phyloP scores from a whole-genome alignment of 2,888 invertebrate genomes.

The Dexiosoma caninum region DNA sequence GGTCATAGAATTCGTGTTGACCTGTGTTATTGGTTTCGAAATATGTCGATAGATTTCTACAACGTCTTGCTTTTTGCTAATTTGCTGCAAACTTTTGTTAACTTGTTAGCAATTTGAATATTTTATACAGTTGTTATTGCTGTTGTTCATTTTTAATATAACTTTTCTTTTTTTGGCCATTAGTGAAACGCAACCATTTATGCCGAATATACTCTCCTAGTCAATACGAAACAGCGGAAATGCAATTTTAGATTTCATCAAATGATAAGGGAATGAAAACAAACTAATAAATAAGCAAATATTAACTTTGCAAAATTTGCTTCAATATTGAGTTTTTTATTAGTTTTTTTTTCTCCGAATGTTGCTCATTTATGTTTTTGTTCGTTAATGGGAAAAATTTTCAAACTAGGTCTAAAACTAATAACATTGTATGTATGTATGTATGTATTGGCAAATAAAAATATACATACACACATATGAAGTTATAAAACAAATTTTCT shows the following conservation, averaged over 20 bases:
- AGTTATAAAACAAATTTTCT: not conserved
- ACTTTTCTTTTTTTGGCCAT: constrained; percentile 30
- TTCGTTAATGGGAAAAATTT: constrained; percentile 11
- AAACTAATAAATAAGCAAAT: constrained; percentile 52
- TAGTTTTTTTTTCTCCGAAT: not conserved
- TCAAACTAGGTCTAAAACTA: constrained; percentile 44
- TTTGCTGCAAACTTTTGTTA: constrained; percentile 14
- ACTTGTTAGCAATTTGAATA: constrained; percentile 42
- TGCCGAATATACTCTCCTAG: not conserved
- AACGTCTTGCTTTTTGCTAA: constrained; percentile 5
- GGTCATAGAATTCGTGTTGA: too few relatives aligned
- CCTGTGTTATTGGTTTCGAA: too few relatives aligned
- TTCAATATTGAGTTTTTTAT: constrained; percentile 12
- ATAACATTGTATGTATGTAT: not conserved
- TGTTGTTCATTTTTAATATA: constrained; percentile 17
- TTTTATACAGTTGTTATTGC: not conserved
- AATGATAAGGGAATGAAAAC: constrained; percentile 63
- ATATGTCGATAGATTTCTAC: not conserved
- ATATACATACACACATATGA: too few relatives aligned
- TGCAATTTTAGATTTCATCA: constrained; percentile 68
- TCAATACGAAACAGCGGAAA: constrained; percentile 47
- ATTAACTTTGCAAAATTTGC: constrained; percentile 26
- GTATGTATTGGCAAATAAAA: not conserved
- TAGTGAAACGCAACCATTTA: constrained; percentile 58
- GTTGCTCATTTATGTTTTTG: constrained; percentile 36